phyloP scores from a whole-genome alignment of 1,140 invertebrate genomes.

The Wasmannia auropunctata region DNA sequence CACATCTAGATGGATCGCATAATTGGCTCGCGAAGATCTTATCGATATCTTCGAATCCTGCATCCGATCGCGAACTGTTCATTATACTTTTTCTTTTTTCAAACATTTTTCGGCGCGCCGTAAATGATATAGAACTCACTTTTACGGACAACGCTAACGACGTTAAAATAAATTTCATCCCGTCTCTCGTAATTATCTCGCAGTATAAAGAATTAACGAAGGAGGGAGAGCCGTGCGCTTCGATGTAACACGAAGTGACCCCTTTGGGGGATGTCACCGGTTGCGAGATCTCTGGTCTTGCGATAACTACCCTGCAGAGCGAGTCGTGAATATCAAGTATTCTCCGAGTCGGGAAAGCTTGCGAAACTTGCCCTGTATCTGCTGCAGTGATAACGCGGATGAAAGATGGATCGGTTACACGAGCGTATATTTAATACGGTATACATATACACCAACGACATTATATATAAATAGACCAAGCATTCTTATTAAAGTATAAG shows the following conservation, averaged over 20 bases:
- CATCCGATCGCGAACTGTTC: background rate
- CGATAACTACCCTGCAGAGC: slow-evolving; percentile 21
- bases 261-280: background rate
- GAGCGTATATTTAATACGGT: slow-evolving; percentile 15
- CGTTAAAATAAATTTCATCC: slow-evolving; percentile 1
- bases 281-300: slow-evolving; percentile 3
- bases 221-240: background rate
- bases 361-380: background rate
- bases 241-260: background rate
- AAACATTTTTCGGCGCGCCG: background rate
- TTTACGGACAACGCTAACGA: background rate
- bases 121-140: background rate
- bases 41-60: background rate
- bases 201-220: background rate
- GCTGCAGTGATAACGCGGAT: background rate
- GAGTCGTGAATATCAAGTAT: slow-evolving; percentile 33
- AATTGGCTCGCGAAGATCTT: too few relatives aligned
- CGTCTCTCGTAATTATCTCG: slow-evolving; percentile 8
- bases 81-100: background rate
- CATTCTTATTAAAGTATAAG: too few relatives aligned
- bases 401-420: slow-evolving; percentile 33
- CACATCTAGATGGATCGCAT: background rate
- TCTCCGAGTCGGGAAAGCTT: background rate
- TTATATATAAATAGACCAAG: too few relatives aligned
- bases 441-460: background rate